These are phyloP conservation scores for Percina caprodes DNA, from an alignment of 2,113 vertebrate genomes.

Conservation along the genomic window DNA sequence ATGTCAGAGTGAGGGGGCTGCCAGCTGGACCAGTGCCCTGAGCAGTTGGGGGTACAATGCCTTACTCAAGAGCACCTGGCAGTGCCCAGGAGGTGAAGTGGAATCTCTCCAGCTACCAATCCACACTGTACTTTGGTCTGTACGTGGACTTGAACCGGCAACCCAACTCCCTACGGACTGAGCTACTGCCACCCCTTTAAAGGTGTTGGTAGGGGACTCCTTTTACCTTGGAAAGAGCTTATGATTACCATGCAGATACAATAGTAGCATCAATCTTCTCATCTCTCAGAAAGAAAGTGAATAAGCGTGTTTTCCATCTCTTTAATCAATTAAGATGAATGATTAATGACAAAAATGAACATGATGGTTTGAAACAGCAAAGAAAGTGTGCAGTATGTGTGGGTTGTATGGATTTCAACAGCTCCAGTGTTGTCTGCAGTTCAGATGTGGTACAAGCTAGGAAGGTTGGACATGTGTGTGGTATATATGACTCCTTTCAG, in stretches of 20 bases:
- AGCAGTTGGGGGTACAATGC: too few species aligned
- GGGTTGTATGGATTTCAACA: conserved; percentile 62
- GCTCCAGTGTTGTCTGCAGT: conserved; percentile 55
- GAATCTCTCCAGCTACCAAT: too few species aligned
- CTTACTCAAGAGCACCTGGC: too few species aligned
- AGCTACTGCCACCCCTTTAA: neutral
- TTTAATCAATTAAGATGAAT: conserved; percentile 9
- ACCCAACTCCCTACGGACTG: too few species aligned
- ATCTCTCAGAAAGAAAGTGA: neutral
- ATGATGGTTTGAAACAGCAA: conserved; percentile 19
- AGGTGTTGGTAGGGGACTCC: neutral
- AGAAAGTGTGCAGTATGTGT: conserved; percentile 21
- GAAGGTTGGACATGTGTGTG: conserved; percentile 73
- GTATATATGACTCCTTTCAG: conserved; percentile 80
- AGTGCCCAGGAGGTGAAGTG: too few species aligned
- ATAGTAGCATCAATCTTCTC: neutral
- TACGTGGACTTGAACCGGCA: too few species aligned
- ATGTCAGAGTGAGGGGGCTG: too few species aligned
- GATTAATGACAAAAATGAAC: conserved; percentile 27
- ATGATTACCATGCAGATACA: neutral
- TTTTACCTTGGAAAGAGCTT: neutral
- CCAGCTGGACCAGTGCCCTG: too few species aligned
- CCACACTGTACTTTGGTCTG: too few species aligned
- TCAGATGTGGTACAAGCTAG: conserved; percentile 64
- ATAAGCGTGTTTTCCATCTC: neutral